Evolutionary conservation across 2,888 invertebrate species (phyloP).

Genomic region (Chrysolina haemoptera): DNA sequence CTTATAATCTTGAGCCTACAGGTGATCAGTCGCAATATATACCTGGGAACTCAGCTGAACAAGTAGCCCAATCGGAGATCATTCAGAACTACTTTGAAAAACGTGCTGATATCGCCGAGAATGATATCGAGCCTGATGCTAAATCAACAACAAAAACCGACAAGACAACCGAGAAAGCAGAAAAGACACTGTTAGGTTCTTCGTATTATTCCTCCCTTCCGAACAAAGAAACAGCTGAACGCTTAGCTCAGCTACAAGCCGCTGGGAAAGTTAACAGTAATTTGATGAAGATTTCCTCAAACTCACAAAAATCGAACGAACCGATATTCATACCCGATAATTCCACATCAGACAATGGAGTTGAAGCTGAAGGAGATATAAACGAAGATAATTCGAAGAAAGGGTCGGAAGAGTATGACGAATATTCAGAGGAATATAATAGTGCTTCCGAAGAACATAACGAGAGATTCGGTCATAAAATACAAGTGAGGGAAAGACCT

Average conservation of each 20-base stretch:
- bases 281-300: constrained; percentile 64
- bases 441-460: constrained; percentile 37
- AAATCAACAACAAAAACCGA: constrained; percentile 48
- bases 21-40: constrained; percentile 18
- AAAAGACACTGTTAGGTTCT: constrained; percentile 67
- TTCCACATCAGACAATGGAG: constrained; percentile 60
- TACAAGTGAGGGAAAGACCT: constrained; percentile 55
- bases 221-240: constrained; percentile 76
- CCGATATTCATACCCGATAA: constrained; percentile 69
- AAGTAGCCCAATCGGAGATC: constrained; percentile 49
- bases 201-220: constrained; percentile 75
- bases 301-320: constrained; percentile 67
- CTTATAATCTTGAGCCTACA: constrained; percentile 53
- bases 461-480: constrained; percentile 56
- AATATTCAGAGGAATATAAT: constrained; percentile 53
- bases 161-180: constrained; percentile 24
- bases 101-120: constrained; percentile 46
- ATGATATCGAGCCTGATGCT: constrained; percentile 59
- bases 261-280: constrained; percentile 71
- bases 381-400: constrained; percentile 48
- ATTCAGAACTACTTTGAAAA: constrained; percentile 62
- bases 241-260: constrained; percentile 74
- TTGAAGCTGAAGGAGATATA: constrained; percentile 45
- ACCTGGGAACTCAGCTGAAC: constrained; percentile 42
- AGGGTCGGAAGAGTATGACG: constrained; percentile 55